These are phyloP conservation scores for Thaumetopoea pityocampa DNA, from an alignment of 1,140 invertebrate species.

Conservation along the genomic window DNA sequence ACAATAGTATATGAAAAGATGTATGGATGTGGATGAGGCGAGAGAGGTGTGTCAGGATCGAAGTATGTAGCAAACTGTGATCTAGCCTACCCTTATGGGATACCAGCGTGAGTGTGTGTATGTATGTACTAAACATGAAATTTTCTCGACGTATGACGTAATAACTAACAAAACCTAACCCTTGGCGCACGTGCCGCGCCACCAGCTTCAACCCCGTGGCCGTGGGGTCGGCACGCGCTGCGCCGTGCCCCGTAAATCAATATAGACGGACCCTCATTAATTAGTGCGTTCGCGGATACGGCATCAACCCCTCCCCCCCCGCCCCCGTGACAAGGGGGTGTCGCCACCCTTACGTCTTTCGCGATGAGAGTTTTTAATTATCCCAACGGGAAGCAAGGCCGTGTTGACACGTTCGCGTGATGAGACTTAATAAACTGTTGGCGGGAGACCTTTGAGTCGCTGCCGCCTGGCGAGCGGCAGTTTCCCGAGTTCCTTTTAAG, in stretches of 20 bases:
- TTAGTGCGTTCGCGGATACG: slow-evolving; percentile 65
- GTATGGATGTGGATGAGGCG: too few relatives aligned
- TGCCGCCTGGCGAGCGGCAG: too few relatives aligned
- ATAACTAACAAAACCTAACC: too few relatives aligned
- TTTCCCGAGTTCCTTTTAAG: too few relatives aligned
- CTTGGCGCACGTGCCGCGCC: neutral
- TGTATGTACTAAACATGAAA: too few relatives aligned
- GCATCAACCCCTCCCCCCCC: slow-evolving; percentile 11
- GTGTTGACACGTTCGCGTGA: slow-evolving; percentile 42
- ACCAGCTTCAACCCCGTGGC: slow-evolving; percentile 10
- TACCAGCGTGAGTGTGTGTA: too few relatives aligned
- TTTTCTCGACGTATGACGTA: too few relatives aligned
- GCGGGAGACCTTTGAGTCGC: slow-evolving; percentile 18
- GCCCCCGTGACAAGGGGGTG: slow-evolving; percentile 11
- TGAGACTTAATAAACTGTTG: slow-evolving; percentile 29
- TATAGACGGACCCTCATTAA: slow-evolving; percentile 72
- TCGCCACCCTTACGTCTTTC: slow-evolving; percentile 20
- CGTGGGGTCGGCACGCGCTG: slow-evolving; percentile 19
- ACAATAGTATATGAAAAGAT: too few relatives aligned
- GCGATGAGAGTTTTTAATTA: slow-evolving; percentile 64
- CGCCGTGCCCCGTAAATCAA: slow-evolving; percentile 63
- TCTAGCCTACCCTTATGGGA: too few relatives aligned
- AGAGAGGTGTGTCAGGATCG: too few relatives aligned
- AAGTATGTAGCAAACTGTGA: too few relatives aligned
- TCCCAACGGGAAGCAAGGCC: slow-evolving; percentile 33